Conservation (phyloP, 1,140 invertebrate species). For the Leptopilina clavipes region DNA sequence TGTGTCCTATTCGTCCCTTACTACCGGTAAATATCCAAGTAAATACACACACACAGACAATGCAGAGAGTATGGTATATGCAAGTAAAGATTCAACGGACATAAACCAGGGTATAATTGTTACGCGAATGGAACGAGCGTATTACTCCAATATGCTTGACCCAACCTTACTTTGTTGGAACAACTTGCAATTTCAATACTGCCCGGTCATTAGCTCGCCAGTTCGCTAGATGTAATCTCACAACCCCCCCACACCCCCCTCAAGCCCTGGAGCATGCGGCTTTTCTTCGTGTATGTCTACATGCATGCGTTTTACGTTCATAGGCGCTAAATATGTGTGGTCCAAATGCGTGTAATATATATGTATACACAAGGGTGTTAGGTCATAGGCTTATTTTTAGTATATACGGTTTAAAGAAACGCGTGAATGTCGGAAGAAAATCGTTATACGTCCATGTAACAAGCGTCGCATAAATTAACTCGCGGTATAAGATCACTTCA, state of each 20-base stretch:
- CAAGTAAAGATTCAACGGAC: constrained; percentile 28
- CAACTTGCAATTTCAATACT: constrained; percentile 66
- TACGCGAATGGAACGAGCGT: constrained; percentile 58
- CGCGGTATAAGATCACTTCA: background rate
- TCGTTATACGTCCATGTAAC: constrained; percentile 37
- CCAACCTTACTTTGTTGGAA: constrained; percentile 55
- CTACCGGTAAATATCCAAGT: background rate
- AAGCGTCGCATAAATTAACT: constrained; percentile 46
- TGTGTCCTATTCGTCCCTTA: constrained; percentile 16
- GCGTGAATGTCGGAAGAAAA: constrained; percentile 46
- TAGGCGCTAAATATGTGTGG: background rate
- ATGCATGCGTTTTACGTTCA: background rate
- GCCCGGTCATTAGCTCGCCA: constrained; percentile 60
- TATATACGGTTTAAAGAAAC: too few relatives aligned
- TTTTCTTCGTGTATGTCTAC: constrained; percentile 45
- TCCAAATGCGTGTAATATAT: constrained; percentile 6
- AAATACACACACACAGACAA: background rate
- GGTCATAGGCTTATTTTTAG: constrained; percentile 26
- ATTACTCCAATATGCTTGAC: constrained; percentile 63
- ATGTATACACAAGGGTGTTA: background rate
- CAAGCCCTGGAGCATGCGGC: constrained; percentile 48
- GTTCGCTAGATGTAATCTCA: constrained; percentile 62
- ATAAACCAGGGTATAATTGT: constrained; percentile 58
- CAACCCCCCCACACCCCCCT: constrained; percentile 29
- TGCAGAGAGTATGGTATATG: background rate